phyloP scores from a whole-genome alignment of 2,113 vertebrate genomes.

The Prolemur simus region DNA sequence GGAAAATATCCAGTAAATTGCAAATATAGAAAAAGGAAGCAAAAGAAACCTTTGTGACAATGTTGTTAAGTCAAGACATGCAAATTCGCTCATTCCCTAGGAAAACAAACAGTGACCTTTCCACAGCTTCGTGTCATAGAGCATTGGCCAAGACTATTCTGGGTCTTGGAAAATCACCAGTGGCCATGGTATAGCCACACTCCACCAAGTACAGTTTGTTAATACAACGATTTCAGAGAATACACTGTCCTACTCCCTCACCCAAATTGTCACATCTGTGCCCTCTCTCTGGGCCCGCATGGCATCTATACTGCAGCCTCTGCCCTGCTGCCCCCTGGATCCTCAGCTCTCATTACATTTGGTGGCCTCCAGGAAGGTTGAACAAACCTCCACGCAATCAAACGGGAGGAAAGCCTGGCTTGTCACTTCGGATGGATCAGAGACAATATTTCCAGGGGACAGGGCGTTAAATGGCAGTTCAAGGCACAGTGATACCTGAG shows the following conservation, averaged over 20 bases:
- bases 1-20: background rate
- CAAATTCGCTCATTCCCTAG: background rate
- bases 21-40: background rate
- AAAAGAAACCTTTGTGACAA: background rate
- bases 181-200: background rate
- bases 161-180: background rate
- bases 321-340: background rate
- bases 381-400: background rate
- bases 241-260: background rate
- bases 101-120: background rate
- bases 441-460: constrained; percentile 22
- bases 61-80: background rate
- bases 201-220: background rate
- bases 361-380: background rate
- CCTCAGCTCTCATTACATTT: constrained; percentile 30
- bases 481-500: background rate
- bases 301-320: background rate
- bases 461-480: background rate
- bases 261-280: background rate
- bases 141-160: background rate
- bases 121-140: background rate
- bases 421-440: constrained; percentile 45
- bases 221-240: background rate
- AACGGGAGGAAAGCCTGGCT: background rate
- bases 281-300: background rate